Evolutionary conservation across 2,113 vertebrate species (phyloP).

Genomic region (Chloebia gouldiae): DNA sequence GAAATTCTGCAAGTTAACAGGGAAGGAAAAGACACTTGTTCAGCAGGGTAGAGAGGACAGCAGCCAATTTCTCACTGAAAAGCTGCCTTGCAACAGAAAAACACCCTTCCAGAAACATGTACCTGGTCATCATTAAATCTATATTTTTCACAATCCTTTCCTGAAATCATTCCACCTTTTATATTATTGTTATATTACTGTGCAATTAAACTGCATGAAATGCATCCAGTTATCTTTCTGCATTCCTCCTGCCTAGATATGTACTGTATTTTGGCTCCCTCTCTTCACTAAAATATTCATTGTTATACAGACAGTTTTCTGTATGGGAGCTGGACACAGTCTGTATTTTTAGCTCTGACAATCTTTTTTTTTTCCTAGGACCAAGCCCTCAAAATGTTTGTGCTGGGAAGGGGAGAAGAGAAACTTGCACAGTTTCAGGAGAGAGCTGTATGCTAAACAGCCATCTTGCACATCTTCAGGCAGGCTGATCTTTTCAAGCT

Average conservation of each 20-base stretch:
- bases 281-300: neutral
- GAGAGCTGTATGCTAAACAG: neutral
- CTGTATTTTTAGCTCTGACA: neutral
- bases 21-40: neutral
- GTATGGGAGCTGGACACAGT: neutral
- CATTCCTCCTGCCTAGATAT: neutral
- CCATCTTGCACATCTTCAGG: neutral
- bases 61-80: neutral
- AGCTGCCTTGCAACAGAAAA: neutral
- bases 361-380: neutral
- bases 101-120: neutral
- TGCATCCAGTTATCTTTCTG: neutral
- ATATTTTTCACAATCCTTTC: neutral
- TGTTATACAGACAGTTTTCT: neutral
- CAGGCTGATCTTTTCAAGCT: neutral
- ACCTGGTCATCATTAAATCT: neutral
- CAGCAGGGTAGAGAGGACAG: neutral
- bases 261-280: neutral
- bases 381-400: neutral
- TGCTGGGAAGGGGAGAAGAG: neutral
- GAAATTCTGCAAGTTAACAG: neutral
- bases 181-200: neutral
- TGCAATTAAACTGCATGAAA: neutral
- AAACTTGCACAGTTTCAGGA: neutral
- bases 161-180: neutral